Base-by-base conservation (phyloP, 2,888 invertebrate genomes). In the Zygothrica quintamaculata region DNA sequence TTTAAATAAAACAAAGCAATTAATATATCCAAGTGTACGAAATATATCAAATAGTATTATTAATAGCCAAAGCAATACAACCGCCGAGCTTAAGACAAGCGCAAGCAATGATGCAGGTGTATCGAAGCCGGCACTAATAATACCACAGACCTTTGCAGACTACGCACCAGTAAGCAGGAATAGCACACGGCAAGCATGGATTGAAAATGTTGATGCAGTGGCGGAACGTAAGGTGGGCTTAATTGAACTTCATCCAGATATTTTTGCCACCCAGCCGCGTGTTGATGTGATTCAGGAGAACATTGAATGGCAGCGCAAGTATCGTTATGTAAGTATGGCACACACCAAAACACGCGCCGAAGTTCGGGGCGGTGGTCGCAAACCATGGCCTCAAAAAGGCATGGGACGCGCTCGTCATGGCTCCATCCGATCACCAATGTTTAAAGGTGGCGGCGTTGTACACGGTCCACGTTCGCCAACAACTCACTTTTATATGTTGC, bases 331-430 rank as follows among this genome's bases (percentile, higher is more conserved):
- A 90, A 94, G 95, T 78, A 97, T 95, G 92, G 95, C 94, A 0
- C 93, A 95, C 80, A 93, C 95, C 1, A 95, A 96, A 89, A 94
- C 94, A 0, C 92, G 97, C 55, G 95, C 96, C 0, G 99, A 99
- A 92, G 94, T 96, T 53, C 92, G 94, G 43, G 98, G 98, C 31
- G 97, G 98, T 50, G 97, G 97, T 0, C 93, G 93, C 18, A 99
- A 99, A 86, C 99, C 99, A 0, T 99, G 98, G 98, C 97, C 97
- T 0, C 99, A 99, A 89, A 99, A 99, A 92, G 98, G 98, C 15
- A 88, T 93, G 22, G 99, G 99, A 0, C 93, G 94, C 74, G 96
- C 99, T 0, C 93, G 99, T 37, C 98, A 98, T 88, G 98, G 98
- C 0, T 97, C 97, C 8, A 96, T 96, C 60, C 93, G 98, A 57